phyloP scores from a whole-genome alignment of 2,797 vertebrate species.

The Aphelocoma californica region DNA sequence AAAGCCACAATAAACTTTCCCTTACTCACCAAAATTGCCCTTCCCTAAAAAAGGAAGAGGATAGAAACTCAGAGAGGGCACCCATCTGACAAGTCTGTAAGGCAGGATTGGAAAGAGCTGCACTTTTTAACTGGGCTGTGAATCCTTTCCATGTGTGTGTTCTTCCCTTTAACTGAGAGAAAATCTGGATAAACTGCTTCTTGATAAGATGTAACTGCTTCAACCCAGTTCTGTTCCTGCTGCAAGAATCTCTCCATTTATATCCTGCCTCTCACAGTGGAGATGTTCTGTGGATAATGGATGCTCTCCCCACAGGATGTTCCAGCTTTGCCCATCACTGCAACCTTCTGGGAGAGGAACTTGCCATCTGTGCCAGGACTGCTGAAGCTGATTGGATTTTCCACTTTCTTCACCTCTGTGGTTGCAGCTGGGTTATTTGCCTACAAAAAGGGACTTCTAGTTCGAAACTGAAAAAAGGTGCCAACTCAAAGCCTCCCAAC shows the following conservation, averaged over 20 bases:
- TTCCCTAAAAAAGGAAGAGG: not conserved
- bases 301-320: conserved; percentile 83
- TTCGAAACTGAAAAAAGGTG: conserved; percentile 57
- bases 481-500: not conserved
- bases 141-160: not conserved
- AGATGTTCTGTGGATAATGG: not conserved
- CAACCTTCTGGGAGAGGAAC: conserved; percentile 91
- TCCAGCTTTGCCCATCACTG: conserved; percentile 81
- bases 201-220: not conserved
- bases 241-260: not conserved
- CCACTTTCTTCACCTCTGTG: conserved; percentile 78
- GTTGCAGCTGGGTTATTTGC: conserved; percentile 77
- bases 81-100: not conserved
- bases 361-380: conserved; percentile 89
- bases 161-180: not conserved
- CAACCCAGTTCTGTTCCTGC: not conserved
- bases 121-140: not conserved
- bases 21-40: not conserved
- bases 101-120: not conserved
- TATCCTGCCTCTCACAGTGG: not conserved
- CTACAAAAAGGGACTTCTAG: conserved; percentile 84
- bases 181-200: not conserved
- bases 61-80: not conserved
- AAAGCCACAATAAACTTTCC: not conserved
- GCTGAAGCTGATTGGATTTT: conserved; percentile 83